phyloP scores from a whole-genome alignment of 1,140 invertebrate genomes.

The Drosophila nasuta region DNA sequence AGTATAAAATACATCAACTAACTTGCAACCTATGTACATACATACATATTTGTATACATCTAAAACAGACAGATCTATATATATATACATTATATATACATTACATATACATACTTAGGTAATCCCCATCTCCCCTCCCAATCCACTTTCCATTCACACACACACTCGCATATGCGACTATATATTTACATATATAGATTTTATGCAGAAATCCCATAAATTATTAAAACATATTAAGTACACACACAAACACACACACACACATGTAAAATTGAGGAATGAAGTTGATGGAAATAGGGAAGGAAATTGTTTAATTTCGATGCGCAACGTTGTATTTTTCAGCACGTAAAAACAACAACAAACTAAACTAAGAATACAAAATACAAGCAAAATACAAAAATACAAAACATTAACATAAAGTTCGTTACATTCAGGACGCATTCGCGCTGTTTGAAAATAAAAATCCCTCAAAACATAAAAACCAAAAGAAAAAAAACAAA shows the following conservation, averaged over 20 bases:
- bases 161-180: constrained; percentile 28
- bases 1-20: constrained; percentile 71
- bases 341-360: constrained; percentile 38
- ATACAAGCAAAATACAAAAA: constrained; percentile 21
- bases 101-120: constrained; percentile 31
- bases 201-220: constrained; percentile 49
- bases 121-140: background rate
- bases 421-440: constrained; percentile 52
- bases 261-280: constrained; percentile 11
- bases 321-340: constrained; percentile 52
- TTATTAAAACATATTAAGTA: constrained; percentile 49
- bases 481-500: background rate
- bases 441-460: constrained; percentile 39
- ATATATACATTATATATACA: constrained; percentile 15
- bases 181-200: constrained; percentile 62
- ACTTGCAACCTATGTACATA: constrained; percentile 49
- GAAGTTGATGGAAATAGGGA: background rate
- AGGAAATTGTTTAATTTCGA: constrained; percentile 21
- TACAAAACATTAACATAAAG: constrained; percentile 30
- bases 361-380: constrained; percentile 36
- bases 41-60: constrained; percentile 31
- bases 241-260: constrained; percentile 8
- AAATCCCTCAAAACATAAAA: constrained; percentile 16
- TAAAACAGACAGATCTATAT: constrained; percentile 24
- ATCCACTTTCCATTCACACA: constrained; percentile 2